Base-by-base conservation (phyloP, 2,888 invertebrate species). In the Plebejus anna region DNA sequence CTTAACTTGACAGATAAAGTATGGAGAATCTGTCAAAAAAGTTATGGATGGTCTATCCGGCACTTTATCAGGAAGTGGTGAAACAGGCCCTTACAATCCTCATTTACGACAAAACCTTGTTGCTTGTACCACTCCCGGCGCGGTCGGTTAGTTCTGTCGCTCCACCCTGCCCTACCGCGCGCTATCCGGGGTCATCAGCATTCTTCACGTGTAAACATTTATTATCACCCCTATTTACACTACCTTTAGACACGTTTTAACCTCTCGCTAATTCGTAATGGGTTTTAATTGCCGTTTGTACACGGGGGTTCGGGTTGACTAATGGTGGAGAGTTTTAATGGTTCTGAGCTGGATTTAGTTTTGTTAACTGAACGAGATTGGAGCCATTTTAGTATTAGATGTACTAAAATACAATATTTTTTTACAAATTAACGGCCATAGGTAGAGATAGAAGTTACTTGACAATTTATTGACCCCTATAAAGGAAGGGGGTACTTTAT, bases 191-290 rank as follows among this genome's bases (percentile, higher is more conserved):
- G 66, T 66, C 66, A 66, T 66, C 66, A 32, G 66, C 66, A 66
- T 66, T 66, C 66, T 66, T 66, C 66, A 66, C 66, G 66, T 66
- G 66, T 66, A 66, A 66, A 66, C 66, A 66, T 66, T 66, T 66
- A 66, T 66, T 66, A 66, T 66, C 66, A 66, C 66, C 66, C 66
- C 66, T 66, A 66, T 66, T 66, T 66, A 66, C 66, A 66, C 66
- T 28, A 36, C 32, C 32, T 13, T 28, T 66, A 36, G 32, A 66
- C 66, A 66, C 66, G 66, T 66, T 66, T 66, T 66, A 36, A 66
- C 66, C 66, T 66, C 66, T 66, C 32, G 66, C 32, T 66, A 66
- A 66, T 66, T 66, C 66, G 0, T 32, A 66, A 66, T 32, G 66
- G 16, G 66, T 13, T 66, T 66, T 66, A 66, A 66, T 66, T 66